Base-by-base conservation (phyloP, 2,888 invertebrate genomes). In the Chloroclystis v-ata region DNA sequence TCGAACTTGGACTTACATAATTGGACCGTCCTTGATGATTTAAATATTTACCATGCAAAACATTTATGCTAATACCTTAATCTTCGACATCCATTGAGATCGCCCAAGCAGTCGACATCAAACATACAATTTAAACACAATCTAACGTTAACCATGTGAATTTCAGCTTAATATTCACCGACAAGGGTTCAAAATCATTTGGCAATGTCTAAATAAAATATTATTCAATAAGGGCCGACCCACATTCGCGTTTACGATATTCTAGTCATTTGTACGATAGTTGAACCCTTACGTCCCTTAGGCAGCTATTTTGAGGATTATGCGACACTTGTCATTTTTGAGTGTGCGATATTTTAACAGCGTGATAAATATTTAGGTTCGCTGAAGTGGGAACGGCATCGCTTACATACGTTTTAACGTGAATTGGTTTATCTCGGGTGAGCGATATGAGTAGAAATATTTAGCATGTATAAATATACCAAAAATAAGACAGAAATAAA, bases 211-310 rank as follows among this genome's bases (percentile, higher is more conserved):
- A 11, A 37, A 37, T 46, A 50, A 46, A 46, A 50, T 50, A 52
- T 47, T 30, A 52, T 52, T 45, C 41, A 42, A 52, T 47, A 52
- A 45, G 26, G 32, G 25, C 37, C 44, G 40, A 14, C 41, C 47
- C 47, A 26, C 45, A 33, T 39, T 35, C 29, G n/a, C 9, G 37
- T 33, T 43, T 30, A 25, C 28, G 41, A 38, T 51, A 44, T 43
- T 30, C 44, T 14, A 46, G 47, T 43, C 43, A 29, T 44, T 42
- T 51, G 13, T 44, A 25, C 49, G 44, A 35, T 43, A 45, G 42
- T 43, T 39, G n/a, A 10, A 24, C 40, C 26, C 26, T 33, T 43
- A 33, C 51, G 41, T 43, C 43, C 37, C 47, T 43, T 37, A 16
- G 33, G 37, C 33, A 5, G 32, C 16, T 40, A 50, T 47, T 51